Conservation (phyloP, 1,140 invertebrate genomes). For the Apis florea region DNA sequence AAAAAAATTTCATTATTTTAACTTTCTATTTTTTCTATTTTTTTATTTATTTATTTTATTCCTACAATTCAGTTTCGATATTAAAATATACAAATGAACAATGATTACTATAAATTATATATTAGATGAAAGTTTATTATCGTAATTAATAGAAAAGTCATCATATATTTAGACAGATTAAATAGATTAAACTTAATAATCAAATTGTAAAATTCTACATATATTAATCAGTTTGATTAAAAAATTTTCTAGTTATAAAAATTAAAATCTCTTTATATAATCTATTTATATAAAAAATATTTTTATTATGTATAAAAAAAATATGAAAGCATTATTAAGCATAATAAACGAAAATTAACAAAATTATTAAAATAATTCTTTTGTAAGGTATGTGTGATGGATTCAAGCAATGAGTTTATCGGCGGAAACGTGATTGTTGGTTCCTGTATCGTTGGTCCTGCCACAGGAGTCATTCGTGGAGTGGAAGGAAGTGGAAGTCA, state of each 20-base stretch:
- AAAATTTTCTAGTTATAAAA: background rate
- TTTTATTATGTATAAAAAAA: background rate
- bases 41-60: no score
- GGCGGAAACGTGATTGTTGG: constrained; percentile 87
- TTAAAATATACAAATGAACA: background rate
- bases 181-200: background rate
- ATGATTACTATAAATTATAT: background rate
- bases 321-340: background rate
- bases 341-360: background rate
- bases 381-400: constrained; percentile 82
- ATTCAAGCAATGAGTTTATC: constrained; percentile 84
- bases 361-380: background rate
- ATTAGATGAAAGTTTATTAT: background rate
- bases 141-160: background rate
- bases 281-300: background rate
- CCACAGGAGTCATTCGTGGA: constrained; percentile 81
- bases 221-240: background rate
- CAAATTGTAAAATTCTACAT: no score
- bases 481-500: constrained; percentile 65
- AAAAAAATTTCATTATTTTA: background rate
- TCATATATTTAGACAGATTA: background rate
- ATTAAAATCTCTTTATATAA: no score
- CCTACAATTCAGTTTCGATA: no score
- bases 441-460: constrained; percentile 86
- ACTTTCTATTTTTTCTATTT: no score